Evolutionary conservation across 2,113 vertebrate genomes (phyloP).

Genomic region (Morphnarchus princeps): DNA sequence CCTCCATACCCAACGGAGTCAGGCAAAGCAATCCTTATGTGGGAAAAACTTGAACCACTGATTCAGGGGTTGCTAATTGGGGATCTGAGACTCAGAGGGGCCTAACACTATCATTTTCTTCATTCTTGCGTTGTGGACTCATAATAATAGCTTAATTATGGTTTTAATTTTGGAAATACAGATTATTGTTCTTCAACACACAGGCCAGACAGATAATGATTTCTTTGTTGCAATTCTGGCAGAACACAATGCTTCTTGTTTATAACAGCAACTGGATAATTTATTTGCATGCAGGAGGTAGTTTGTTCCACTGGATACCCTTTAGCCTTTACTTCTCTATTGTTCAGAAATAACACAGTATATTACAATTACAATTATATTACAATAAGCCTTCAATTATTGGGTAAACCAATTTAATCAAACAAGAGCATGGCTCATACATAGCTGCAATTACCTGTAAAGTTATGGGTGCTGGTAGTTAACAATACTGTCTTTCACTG

Average conservation of each 20-base stretch:
- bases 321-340: conserved; percentile 30
- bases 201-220: conserved; percentile 21
- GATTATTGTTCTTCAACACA: conserved; percentile 5
- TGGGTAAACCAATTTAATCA: conserved; percentile 22
- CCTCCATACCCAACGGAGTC: not conserved
- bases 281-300: conserved; percentile 7
- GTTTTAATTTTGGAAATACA: conserved; percentile 42
- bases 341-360: conserved; percentile 24
- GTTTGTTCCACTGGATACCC: not conserved
- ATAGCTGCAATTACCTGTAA: conserved; percentile 24
- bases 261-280: not conserved
- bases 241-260: conserved; percentile 34
- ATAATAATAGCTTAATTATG: conserved; percentile 44
- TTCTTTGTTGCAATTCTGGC: conserved; percentile 53
- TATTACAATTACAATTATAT: not conserved
- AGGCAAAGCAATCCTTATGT: not conserved
- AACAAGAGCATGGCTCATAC: not conserved
- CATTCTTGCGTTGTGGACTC: conserved; percentile 10
- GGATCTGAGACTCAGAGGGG: conserved; percentile 5
- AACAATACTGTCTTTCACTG: not conserved
- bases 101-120: conserved; percentile 35
- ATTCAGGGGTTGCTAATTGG: not conserved
- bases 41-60: not conserved
- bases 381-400: not conserved
- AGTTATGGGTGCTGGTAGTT: not conserved